A percentile compares a stretch with the other conserved stretches of the same genome.
Conservation (phyloP, 2,113 vertebrate genomes). For the Notothenia rossii region DNA sequence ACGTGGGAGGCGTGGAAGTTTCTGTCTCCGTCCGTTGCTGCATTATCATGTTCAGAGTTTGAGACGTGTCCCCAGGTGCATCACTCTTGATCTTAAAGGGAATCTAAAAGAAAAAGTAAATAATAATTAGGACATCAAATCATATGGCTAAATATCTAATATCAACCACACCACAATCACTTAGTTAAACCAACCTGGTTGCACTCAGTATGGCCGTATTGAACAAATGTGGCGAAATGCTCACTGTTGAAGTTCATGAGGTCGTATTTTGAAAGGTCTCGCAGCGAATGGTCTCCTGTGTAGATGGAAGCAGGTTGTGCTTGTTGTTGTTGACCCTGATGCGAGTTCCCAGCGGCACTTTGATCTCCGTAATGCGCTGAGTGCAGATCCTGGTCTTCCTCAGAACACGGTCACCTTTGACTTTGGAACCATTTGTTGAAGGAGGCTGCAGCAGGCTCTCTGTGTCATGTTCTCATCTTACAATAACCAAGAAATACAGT, state of each 20-base stretch:
- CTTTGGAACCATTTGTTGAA: slow-evolving; percentile 45
- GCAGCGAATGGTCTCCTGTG: slow-evolving; percentile 24
- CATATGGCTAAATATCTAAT: background rate
- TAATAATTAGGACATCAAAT: background rate
- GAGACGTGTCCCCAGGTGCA: slow-evolving; percentile 13
- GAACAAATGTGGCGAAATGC: slow-evolving; percentile 58
- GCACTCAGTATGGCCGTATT: slow-evolving; percentile 32
- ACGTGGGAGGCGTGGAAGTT: background rate
- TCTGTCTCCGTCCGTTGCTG: slow-evolving; percentile 45
- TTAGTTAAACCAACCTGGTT: slow-evolving; percentile 42
- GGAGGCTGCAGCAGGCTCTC: slow-evolving; percentile 47
- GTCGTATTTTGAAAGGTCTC: slow-evolving; percentile 50
- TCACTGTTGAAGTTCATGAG: slow-evolving; percentile 64
- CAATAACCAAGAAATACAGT: background rate
- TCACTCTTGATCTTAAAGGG: slow-evolving; percentile 46
- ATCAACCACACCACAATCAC: background rate
- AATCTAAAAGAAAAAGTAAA: slow-evolving; percentile 34
- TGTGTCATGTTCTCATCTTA: slow-evolving; percentile 66
- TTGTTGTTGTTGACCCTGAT: slow-evolving; percentile 64
- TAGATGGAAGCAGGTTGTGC: slow-evolving; percentile 41
- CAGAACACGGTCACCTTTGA: slow-evolving; percentile 7
- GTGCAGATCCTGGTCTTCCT: slow-evolving; percentile 42
- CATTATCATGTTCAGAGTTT: slow-evolving; percentile 57
- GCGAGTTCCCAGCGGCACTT: slow-evolving; percentile 44
- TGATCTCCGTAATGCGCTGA: slow-evolving; percentile 32